Evolutionary conservation across 2,888 invertebrate species (phyloP).

Genomic region (Anarsia innoxiella): DNA sequence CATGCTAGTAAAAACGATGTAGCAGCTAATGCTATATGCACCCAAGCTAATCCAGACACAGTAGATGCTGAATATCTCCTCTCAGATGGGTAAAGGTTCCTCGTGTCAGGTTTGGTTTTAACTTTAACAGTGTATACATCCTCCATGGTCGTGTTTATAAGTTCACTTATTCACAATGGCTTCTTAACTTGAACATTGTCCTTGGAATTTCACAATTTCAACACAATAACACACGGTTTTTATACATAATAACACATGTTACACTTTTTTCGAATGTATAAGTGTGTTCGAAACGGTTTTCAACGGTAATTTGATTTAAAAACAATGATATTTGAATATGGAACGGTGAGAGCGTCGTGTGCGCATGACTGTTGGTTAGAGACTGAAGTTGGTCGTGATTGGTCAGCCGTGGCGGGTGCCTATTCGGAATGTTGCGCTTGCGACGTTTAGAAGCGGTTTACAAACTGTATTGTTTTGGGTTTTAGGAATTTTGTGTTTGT

Average conservation of each 20-base stretch:
- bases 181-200: conserved; percentile 7
- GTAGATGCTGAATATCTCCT: conserved; percentile 80
- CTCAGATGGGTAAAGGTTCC: conserved; percentile 78
- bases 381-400: conserved; percentile 28
- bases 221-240: not conserved
- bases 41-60: conserved; percentile 78
- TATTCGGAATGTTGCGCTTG: conserved; percentile 1
- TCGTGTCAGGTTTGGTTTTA: conserved; percentile 76
- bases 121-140: conserved; percentile 81
- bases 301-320: conserved; percentile 16
- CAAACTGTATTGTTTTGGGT: no score
- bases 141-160: conserved; percentile 63
- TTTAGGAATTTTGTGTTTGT: no score
- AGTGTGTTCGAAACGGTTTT: conserved; percentile 3
- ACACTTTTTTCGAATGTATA: not conserved
- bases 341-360: conserved; percentile 18
- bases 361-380: conserved; percentile 22
- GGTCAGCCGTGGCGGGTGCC: conserved; percentile 5
- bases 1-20: conserved; percentile 75
- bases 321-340: conserved; percentile 8
- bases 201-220: conserved; percentile 8
- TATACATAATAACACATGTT: not conserved
- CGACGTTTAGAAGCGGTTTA: not conserved
- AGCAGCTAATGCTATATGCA: conserved; percentile 76
- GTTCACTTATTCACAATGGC: not conserved